Conservation (phyloP, 2,113 vertebrate genomes). For the Emydura subglobosa region DNA sequence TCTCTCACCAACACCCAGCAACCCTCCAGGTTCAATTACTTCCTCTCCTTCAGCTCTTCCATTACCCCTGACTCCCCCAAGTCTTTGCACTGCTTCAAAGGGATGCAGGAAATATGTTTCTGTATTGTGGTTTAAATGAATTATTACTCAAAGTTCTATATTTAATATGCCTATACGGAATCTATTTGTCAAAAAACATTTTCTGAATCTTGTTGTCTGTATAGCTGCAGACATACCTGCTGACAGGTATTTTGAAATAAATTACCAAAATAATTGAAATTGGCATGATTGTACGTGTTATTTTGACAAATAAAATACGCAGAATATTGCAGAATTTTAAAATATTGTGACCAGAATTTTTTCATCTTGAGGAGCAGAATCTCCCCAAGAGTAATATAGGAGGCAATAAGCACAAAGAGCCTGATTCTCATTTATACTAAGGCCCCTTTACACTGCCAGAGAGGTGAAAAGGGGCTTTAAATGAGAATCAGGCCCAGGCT, state of each 20-base stretch:
- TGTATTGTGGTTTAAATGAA: too few species aligned
- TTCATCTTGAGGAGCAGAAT: not conserved
- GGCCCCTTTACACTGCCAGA: not conserved
- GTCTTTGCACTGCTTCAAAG: too few species aligned
- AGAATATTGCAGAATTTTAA: not conserved
- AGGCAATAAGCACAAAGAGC: not conserved
- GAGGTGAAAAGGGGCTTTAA: not conserved
- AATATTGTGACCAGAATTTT: not conserved
- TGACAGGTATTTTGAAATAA: not conserved
- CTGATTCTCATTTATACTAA: not conserved
- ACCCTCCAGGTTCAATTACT: too few species aligned
- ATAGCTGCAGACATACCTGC: not conserved
- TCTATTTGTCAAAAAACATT: not conserved
- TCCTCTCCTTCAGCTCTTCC: too few species aligned
- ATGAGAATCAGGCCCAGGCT: not conserved
- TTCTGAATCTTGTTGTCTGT: not conserved
- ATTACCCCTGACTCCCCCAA: too few species aligned
- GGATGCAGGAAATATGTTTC: too few species aligned
- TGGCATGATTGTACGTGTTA: not conserved
- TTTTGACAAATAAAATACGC: not conserved
- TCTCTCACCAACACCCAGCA: too few species aligned
- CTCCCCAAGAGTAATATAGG: not conserved
- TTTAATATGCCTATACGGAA: not conserved
- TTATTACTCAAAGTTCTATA: too few species aligned
- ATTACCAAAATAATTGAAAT: not conserved